Evolutionary conservation across 2,888 invertebrate genomes (phyloP).

Genomic region (Agrotis exclamationis): DNA sequence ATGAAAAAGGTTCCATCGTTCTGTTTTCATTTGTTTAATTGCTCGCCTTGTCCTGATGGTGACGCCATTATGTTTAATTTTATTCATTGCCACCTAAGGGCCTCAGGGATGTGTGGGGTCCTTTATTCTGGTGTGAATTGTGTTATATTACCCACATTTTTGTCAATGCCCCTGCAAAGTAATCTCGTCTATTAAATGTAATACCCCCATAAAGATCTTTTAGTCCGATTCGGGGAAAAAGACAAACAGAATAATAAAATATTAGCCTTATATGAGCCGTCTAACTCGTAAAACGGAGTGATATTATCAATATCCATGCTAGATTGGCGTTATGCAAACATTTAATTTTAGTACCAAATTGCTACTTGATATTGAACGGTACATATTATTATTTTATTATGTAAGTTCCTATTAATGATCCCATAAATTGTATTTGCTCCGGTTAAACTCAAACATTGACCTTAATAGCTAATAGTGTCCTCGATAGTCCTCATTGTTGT

Average conservation of each 20-base stretch:
- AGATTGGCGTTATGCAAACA: background rate
- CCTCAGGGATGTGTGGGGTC: constrained; percentile 2
- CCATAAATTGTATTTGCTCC: background rate
- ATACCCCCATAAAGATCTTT: constrained; percentile 41
- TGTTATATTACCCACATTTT: constrained; percentile 35
- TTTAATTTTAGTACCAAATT: background rate
- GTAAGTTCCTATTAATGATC: background rate
- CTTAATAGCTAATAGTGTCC: background rate
- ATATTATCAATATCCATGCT: constrained; percentile 21
- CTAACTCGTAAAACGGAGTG: constrained; percentile 35
- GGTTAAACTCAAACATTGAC: background rate
- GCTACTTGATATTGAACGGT: too few species aligned
- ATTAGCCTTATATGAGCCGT: constrained; percentile 14
- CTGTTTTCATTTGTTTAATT: constrained; percentile 34
- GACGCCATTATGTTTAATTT: constrained; percentile 47
- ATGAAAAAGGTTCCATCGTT: background rate
- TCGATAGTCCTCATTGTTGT: background rate
- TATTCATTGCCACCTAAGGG: constrained; percentile 54
- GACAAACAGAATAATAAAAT: constrained; percentile 52
- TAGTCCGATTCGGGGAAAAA: constrained; percentile 12
- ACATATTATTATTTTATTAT: too few species aligned
- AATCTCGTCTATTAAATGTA: constrained; percentile 39
- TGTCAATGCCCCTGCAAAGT: constrained; percentile 10
- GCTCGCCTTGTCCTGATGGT: constrained; percentile 14
- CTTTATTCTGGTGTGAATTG: constrained; percentile 28